Evolutionary conservation across 2,797 vertebrate species (phyloP).

Genomic region (Enteromius argenteus): DNA sequence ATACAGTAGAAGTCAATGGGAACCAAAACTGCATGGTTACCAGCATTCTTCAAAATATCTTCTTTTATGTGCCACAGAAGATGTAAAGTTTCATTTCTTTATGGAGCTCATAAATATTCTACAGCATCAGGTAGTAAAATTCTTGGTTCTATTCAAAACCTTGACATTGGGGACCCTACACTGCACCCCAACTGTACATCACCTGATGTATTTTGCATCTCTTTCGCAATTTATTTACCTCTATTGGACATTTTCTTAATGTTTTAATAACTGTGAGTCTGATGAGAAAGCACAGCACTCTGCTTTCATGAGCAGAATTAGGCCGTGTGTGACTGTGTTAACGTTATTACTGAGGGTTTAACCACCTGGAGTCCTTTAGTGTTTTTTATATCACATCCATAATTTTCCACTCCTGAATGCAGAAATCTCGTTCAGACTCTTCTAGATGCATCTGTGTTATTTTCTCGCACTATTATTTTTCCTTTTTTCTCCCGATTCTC

Average conservation of each 20-base stretch:
- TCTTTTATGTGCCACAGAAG: neutral
- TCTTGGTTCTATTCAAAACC: neutral
- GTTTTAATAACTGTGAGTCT: neutral
- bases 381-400: neutral
- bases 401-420: neutral
- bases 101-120: neutral
- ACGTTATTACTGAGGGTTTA: neutral
- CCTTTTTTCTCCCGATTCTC: neutral
- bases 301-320: neutral
- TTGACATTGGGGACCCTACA: neutral
- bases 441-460: neutral
- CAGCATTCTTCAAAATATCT: neutral
- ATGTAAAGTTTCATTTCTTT: neutral
- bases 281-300: neutral
- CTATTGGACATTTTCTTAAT: neutral
- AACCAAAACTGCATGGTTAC: neutral
- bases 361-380: neutral
- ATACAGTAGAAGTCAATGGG: neutral
- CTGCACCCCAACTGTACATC: neutral
- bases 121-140: neutral
- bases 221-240: neutral
- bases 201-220: neutral
- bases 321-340: neutral
- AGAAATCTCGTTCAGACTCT: slow-evolving; percentile 3
- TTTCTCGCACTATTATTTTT: neutral